Evolutionary conservation across 2,113 vertebrate species (phyloP), one percentile per base, ranked within the genome.

Genomic region (Sigmodon hispidus): DNA sequence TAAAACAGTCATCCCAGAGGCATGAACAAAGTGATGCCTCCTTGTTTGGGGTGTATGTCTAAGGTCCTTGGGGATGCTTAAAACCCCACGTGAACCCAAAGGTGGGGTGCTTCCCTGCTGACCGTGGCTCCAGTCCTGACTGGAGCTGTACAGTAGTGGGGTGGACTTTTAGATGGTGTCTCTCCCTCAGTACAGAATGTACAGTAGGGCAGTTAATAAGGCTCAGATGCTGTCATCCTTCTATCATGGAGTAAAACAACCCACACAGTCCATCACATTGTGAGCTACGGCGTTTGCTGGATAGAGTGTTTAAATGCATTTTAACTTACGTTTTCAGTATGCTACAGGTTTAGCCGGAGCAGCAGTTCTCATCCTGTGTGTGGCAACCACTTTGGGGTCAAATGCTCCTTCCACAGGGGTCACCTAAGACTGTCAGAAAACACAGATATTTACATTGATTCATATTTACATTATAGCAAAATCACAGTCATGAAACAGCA

Each of bases 71-170:
- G 36, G 73, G 36, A 67, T 21, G 15, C 45, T 34, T 6, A 4
- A 45, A 59, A 3, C 65, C 50, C 36, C 45, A 13, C n/a, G 5
- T 80, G 26, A 45, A 59, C 15, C 19, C 36, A n/a, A 0, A 40
- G 8, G 3, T 2, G 0, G 12, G 61, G 13, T 65, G 3, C 40
- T 31, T 16, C 48, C 75, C 11, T 13, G 1, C 36, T 16, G 50
- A 69, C 29, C 2, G 26, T 65, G 48, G 40, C 7, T 55, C 4
- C 19, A 34, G 21, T 21, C 36, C 6, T 2, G 5, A 9, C 9
- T 31, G 48, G 9, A 10, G 52, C 48, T 24, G 5, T 3, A 12
- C 6, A 11, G 1, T 31, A 26, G 52, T 40, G 15, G n/a, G n/a
- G 40, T 85, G 40, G 59, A 48, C 0, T 15, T n/a, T 57, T 13